These are phyloP conservation scores for Phylloscopus trochilus DNA, from an alignment of 2,113 vertebrate species.

Conservation along the genomic window DNA sequence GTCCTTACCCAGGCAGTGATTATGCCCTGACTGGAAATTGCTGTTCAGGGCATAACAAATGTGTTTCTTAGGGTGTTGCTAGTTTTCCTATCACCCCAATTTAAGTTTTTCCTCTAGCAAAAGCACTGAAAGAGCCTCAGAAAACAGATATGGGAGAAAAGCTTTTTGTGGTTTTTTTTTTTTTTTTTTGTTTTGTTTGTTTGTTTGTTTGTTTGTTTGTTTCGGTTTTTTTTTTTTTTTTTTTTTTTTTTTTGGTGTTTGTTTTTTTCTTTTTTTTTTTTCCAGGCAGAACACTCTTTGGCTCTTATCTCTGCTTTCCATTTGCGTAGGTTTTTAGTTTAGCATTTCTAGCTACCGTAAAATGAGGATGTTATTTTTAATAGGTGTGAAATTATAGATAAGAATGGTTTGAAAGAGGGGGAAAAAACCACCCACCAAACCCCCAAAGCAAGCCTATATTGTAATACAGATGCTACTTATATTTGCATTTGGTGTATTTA, in stretches of 20 bases:
- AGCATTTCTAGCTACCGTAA: neutral
- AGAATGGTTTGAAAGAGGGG: neutral
- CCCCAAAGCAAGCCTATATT: neutral
- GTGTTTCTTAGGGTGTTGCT: neutral
- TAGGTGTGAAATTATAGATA: neutral
- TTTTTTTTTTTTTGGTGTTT: too few relatives aligned
- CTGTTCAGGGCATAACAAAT: neutral
- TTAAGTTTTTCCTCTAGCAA: neutral
- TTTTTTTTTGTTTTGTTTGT: too few relatives aligned
- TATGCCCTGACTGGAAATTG: neutral
- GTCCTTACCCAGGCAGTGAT: neutral
- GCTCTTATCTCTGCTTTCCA: neutral
- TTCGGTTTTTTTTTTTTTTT: neutral
- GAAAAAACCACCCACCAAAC: neutral
- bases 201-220: too few relatives aligned
- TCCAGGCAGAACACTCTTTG: neutral
- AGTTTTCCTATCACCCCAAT: neutral
- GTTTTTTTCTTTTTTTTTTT: too few relatives aligned
- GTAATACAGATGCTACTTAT: neutral
- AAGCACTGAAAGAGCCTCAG: neutral
- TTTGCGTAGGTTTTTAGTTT: neutral
- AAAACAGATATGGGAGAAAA: neutral
- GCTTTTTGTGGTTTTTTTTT: neutral
- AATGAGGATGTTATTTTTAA: neutral
- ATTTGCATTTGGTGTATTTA: neutral